Base-by-base conservation (phyloP, 30 jellyfish, hydroid and myxozoan genomes). In the Euphysa ruthae region DNA sequence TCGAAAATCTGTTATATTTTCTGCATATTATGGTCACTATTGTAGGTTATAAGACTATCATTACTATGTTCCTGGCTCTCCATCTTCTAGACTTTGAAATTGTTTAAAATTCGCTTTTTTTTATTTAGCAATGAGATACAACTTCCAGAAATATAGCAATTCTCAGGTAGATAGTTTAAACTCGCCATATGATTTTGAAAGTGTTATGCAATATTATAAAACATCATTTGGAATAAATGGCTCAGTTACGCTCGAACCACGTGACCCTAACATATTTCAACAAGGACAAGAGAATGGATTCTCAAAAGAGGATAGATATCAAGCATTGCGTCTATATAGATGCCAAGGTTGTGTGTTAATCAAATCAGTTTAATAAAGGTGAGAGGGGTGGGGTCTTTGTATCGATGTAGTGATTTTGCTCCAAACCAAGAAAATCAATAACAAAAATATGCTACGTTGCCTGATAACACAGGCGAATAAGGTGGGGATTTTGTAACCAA, bases 221-320 rank as follows among this genome's bases (percentile, higher is more conserved):
- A 78, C 93, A 20, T 91, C 96, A 6, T 85, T 85, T 73, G 96
- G 96, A 2, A 69, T 49, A 58, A 77, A 71, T 55, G 93, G 85
- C 1, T 7, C 72, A 5, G 83, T 78, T 21, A 85, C 96, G 12
- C 46, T 85, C 74, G 92, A 71, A 32, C 94, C 96, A 2, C 63
- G 28, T 23, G 55, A 30, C 16, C 74, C 77, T 8, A 75, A 65
- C 4, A 78, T 78, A 25, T 78, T 78, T 61, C 96, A 85, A 49
- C 85, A 77, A 30, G 96, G 96, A 19, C 96, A 85, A 51, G 49
- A 93, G 14, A 76, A 75, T 71, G 95, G 95, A 3, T 77, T 84
- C 69, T 54, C 93, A 32, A 61, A 71, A 34, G 68, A 54, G 7
- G 95, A 84, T 61, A 60, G 82, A 2, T 23, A 32, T 24, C 95